phyloP scores from a whole-genome alignment of 2,888 invertebrate genomes.

The Hydropsyche betteni region DNA sequence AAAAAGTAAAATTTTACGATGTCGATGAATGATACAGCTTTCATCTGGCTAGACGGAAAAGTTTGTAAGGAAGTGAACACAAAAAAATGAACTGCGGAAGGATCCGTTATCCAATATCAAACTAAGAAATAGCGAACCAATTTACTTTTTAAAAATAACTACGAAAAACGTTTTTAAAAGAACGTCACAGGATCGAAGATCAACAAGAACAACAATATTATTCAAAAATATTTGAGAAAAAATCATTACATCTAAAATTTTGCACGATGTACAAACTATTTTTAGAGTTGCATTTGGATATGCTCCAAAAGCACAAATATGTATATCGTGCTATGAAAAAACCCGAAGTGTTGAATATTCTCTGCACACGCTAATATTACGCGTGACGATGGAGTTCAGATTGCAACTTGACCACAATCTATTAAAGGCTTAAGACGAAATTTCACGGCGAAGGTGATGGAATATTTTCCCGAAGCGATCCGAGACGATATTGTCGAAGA shows the following conservation, averaged over 20 bases:
- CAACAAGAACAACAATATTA: no score
- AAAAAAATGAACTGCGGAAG: not conserved
- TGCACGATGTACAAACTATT: no score
- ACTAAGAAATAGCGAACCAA: not conserved
- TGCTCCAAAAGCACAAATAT: no score
- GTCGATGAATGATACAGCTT: constrained; percentile 13
- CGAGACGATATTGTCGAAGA: constrained; percentile 4
- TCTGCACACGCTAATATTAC: constrained; percentile 6
- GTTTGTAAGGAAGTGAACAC: not conserved
- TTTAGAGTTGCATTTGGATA: no score
- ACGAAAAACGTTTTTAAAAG: not conserved
- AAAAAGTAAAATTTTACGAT: constrained; percentile 18
- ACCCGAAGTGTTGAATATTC: not conserved
- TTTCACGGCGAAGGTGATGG: constrained; percentile 2
- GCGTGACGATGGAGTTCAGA: constrained; percentile 1
- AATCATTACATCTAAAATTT: no score
- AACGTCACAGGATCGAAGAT: not conserved
- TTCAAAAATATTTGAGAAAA: no score
- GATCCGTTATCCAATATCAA: not conserved
- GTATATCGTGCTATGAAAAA: not conserved
- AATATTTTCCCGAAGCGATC: not conserved
- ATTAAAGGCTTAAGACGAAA: constrained; percentile 1
- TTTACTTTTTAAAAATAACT: not conserved
- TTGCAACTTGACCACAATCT: constrained; percentile 25
- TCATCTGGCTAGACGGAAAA: constrained; percentile 13